Conservation (phyloP, 2,113 vertebrate genomes). For the Barbus barbus region DNA sequence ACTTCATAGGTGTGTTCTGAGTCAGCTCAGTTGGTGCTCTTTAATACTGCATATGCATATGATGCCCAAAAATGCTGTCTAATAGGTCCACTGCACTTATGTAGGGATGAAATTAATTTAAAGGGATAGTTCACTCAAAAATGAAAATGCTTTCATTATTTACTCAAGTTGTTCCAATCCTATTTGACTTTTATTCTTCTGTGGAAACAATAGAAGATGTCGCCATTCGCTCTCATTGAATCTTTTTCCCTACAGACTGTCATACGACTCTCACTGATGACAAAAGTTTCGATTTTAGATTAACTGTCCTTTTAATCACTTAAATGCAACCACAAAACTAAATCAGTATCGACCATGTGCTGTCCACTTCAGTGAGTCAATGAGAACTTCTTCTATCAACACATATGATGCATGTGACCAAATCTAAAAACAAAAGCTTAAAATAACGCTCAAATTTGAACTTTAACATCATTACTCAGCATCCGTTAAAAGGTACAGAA, state of each 20-base stretch:
- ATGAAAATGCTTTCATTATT: background rate
- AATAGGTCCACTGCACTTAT: background rate
- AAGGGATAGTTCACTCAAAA: background rate
- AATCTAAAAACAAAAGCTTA: background rate
- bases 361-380: background rate
- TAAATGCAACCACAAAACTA: slow-evolving; percentile 24
- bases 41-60: slow-evolving; percentile 7
- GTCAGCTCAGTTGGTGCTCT: background rate
- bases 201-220: too few species aligned
- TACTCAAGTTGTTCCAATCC: background rate
- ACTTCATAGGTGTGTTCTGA: background rate
- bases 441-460: background rate
- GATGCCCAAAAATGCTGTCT: slow-evolving; percentile 8
- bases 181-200: background rate
- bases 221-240: too few species aligned
- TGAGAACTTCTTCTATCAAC: background rate
- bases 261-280: too few species aligned
- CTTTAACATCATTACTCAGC: background rate
- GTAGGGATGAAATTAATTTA: background rate
- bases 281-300: too few species aligned
- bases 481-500: background rate
- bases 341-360: slow-evolving; percentile 34
- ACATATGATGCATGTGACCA: background rate
- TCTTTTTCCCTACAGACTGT: too few species aligned
- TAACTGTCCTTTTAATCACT: slow-evolving; percentile 4